Conservation (phyloP, 2,888 invertebrate species). For the Caenorhabditis drosophilae region DNA sequence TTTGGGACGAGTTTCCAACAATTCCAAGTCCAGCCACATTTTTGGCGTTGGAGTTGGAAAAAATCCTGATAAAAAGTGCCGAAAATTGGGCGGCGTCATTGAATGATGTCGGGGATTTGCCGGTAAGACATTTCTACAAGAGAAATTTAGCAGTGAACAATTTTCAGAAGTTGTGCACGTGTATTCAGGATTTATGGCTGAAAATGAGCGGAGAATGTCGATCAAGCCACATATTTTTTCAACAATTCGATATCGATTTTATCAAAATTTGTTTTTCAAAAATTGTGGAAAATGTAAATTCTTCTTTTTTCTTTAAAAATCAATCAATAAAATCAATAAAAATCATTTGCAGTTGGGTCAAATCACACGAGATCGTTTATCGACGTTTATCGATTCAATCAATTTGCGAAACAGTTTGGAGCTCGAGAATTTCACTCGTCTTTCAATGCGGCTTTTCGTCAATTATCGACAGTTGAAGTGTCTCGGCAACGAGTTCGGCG, state of each 20-base stretch:
- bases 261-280: constrained; percentile 7
- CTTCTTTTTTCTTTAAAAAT: no score
- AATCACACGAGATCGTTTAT: constrained; percentile 11
- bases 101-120: no score
- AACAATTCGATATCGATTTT: constrained; percentile 45
- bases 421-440: constrained; percentile 37
- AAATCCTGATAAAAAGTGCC: constrained; percentile 28
- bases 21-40: constrained; percentile 19
- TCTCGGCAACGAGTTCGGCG: not conserved
- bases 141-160: no score
- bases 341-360: constrained; percentile 9
- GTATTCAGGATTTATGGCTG: constrained; percentile 16
- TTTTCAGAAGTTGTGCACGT: constrained; percentile 13
- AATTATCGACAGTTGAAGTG: constrained; percentile 3
- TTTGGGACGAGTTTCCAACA: constrained; percentile 37
- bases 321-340: not conserved
- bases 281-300: not conserved
- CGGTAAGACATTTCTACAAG: no score
- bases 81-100: constrained; percentile 16
- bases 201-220: constrained; percentile 22
- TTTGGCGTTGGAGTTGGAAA: constrained; percentile 21
- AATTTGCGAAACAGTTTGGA: constrained; percentile 18
- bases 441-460: constrained; percentile 40
- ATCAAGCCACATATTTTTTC: constrained; percentile 37
- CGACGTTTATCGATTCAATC: constrained; percentile 11